Evolutionary conservation across 2,113 vertebrate species (phyloP), one percentile per base, ranked within the genome.

Genomic region (Australoheros scitulus): DNA sequence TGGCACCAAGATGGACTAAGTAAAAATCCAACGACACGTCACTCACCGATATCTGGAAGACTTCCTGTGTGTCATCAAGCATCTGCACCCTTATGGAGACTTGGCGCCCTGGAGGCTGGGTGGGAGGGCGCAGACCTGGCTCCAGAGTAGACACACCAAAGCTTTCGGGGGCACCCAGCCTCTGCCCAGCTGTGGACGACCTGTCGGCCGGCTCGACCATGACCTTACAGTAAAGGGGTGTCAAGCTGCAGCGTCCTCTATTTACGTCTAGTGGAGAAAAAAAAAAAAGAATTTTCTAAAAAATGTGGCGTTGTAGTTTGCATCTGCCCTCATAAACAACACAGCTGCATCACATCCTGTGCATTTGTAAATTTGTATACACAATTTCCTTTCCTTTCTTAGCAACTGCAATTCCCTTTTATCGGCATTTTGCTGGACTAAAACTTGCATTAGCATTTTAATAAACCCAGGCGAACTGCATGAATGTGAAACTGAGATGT

Each of bases 51-150:
- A 99, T 96, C 61, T 99, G 96, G 70, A 99, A 98, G 26, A 96
- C 97, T 93, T 99, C 98, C 91, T 98, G 97, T 0, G 97, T 97
- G 92, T 99, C 98, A 80, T 99, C 98, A 82, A 99, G 94, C 97
- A 99, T 97, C 93, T 97, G 97, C 68, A 99, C 97, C 93, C 97
- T 96, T 88, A 99, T 95, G 83, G 97, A 96, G 87, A 97, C 65
- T 18, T 95, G 97, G 77, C 97, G 96, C 26, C 98, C 98, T 1
- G 97, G 96, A 56, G 96, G 92, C 50, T 96, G 97, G 10, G 83
- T 50, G 7, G 97, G 97, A 5, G 94, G 96, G 61, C 96, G 97
- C 91, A 96, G 95, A 61, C 97, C 97, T 3, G 97, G 97, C 92
- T 99, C 98, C 95, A 99, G 94, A 7, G 98, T 98, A 92, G 97